Evolutionary conservation across 2,888 invertebrate genomes (phyloP).

Genomic region (Galerucella calmariensis): DNA sequence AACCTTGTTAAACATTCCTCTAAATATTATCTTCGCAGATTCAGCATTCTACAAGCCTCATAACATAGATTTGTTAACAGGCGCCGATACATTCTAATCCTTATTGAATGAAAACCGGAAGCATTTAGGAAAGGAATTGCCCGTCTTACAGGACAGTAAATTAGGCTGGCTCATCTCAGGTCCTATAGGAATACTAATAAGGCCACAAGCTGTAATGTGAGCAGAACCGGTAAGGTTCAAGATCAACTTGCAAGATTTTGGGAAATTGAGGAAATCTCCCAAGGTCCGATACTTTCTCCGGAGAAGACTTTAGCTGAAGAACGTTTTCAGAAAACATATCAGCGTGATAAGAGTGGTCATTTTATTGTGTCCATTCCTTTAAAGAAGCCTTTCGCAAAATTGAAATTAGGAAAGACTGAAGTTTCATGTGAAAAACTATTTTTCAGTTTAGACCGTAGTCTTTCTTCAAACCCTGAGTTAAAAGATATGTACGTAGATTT

Average conservation of each 20-base stretch:
- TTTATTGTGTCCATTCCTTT: not conserved
- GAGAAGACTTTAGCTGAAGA: constrained; percentile 12
- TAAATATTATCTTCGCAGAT: not conserved
- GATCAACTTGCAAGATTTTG: constrained; percentile 27
- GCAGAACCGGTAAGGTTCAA: constrained; percentile 15
- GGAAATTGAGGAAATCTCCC: constrained; percentile 31
- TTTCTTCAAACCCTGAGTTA: too few relatives aligned
- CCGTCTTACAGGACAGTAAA: constrained; percentile 16
- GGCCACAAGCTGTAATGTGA: constrained; percentile 14
- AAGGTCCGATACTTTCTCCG: constrained; percentile 10
- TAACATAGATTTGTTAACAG: not conserved
- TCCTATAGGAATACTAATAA: not conserved
- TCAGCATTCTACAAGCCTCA: not conserved
- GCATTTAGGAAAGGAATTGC: constrained; percentile 2
- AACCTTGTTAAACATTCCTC: too few relatives aligned
- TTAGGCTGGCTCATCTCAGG: constrained; percentile 14
- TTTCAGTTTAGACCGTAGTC: not conserved
- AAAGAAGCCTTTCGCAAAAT: not conserved
- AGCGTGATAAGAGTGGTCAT: not conserved
- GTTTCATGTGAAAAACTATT: constrained; percentile 17
- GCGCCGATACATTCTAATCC: too few relatives aligned
- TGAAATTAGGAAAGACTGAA: constrained; percentile 8
- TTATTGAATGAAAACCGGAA: not conserved
- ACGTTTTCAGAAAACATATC: not conserved
- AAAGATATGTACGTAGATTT: not conserved